Percentiles rank a stretch among this genome's conserved stretches.
Evolutionary conservation across 2,797 vertebrate species (phyloP).

Genomic region (Acanthis flammea): DNA sequence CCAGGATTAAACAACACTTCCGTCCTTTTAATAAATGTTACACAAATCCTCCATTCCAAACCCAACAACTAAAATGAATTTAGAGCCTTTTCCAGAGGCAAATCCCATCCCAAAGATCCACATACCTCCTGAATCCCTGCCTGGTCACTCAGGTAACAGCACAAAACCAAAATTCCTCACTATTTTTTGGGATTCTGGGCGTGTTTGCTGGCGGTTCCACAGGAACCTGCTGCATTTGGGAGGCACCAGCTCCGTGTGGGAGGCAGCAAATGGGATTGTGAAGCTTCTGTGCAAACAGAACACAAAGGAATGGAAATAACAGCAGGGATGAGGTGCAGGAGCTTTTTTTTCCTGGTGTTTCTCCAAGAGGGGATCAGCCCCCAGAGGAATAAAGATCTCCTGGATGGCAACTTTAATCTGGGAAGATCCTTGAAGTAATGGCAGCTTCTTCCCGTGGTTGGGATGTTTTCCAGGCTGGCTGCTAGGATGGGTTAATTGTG

Average conservation of each 20-base stretch:
- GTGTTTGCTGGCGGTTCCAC: neutral
- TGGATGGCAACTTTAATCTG: neutral
- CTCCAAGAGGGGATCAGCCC: neutral
- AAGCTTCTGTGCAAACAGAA: neutral
- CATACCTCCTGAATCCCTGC: neutral
- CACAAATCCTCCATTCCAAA: neutral
- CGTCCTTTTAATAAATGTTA: neutral
- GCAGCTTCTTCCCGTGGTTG: neutral
- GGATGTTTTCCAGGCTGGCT: neutral
- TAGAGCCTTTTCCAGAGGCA: neutral
- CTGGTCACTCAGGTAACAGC: neutral
- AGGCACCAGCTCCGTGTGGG: neutral
- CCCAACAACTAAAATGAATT: neutral
- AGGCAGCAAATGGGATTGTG: slow-evolving; percentile 23
- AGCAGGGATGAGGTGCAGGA: neutral
- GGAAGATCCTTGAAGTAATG: neutral
- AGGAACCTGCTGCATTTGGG: neutral
- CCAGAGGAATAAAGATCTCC: neutral
- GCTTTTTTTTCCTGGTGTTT: neutral
- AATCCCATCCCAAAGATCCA: neutral
- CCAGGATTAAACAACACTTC: slow-evolving; percentile 32
- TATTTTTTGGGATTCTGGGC: neutral
- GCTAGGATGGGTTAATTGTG: neutral
- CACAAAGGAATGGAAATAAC: slow-evolving; percentile 15
- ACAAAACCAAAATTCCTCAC: neutral